Percentiles rank a stretch among this genome's conserved stretches.
Evolutionary conservation across 2,797 vertebrate genomes (phyloP).

Genomic region (Adrianichthys oophorus): DNA sequence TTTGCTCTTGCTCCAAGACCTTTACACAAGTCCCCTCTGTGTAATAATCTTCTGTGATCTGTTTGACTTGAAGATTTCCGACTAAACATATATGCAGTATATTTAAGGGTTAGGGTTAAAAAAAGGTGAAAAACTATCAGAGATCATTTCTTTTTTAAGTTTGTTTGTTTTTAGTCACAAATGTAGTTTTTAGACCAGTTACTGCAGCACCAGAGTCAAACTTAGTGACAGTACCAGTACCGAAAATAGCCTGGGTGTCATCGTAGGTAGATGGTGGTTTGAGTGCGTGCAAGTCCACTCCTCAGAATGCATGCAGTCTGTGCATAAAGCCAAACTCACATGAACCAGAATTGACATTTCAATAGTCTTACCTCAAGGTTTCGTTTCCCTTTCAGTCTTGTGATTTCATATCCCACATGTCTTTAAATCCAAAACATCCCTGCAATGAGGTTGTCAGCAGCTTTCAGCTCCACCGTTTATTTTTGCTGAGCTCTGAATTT

Average conservation of each 20-base stretch:
- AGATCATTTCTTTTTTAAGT: too few species aligned
- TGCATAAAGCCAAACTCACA: not conserved
- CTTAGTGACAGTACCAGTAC: not conserved
- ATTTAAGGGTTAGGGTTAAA: not conserved
- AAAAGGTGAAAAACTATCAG: not conserved
- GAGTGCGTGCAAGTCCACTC: not conserved
- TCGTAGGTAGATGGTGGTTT: not conserved
- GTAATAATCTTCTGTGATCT: not conserved
- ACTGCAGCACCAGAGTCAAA: too few species aligned
- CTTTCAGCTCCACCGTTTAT: conserved; percentile 16
- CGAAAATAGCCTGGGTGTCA: not conserved
- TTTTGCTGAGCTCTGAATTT: conserved; percentile 24
- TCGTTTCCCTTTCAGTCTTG: conserved; percentile 37
- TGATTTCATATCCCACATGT: conserved; percentile 38
- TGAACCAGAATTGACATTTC: not conserved
- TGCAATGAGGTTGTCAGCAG: conserved; percentile 34
- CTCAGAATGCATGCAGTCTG: not conserved
- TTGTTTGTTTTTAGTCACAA: too few species aligned
- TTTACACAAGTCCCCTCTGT: not conserved
- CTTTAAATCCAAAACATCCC: conserved; percentile 57
- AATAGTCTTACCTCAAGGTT: conserved; percentile 51
- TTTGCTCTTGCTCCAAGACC: not conserved
- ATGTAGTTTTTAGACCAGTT: not conserved
- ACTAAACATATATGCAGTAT: not conserved
- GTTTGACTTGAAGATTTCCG: not conserved